Evolutionary conservation across 2,888 invertebrate genomes (phyloP), one percentile per base, ranked within the genome.

Genomic region (Aphidoletes aphidimyza): DNA sequence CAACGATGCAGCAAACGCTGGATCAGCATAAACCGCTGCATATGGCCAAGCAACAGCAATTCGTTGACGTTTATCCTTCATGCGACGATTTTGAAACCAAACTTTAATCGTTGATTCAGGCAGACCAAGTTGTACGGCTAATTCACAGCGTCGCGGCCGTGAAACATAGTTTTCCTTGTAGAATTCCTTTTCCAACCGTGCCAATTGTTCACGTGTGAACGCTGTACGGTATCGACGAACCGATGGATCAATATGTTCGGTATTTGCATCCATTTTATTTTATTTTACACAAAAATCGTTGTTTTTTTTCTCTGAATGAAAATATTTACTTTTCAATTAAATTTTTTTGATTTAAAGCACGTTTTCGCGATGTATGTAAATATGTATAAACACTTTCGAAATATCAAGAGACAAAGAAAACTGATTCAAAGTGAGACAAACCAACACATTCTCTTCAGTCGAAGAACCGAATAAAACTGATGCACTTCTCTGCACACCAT

Each of bases 61-160:
- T n/a, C 97, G 92, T 89, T 99, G 98, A 0, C 99, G 93, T 88
- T 99, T 99, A 91, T 99, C 98, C 89, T 99, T 90, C 90, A 90
- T 90, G 86, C 90, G 89, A 1, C 90, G 89, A 84, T 90, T 90
- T 87, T 90, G 90, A 90, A 99, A 99, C 99, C 99, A 99, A 26
- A 97, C 97, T 95, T 99, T 99, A 87, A 99, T 99, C 1, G 99
- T 99, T 39, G 97, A 96, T 90, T 99, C 99, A 0, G 99, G 98
- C 14, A 99, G 92, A 86, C 96, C 95, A 22, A 99, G 91, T 88
- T 97, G 95, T 0, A 96, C 94, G 0, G 99, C 99, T 54, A 99
- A 91, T 89, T 99, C 99, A 89, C 98, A 98, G 86, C 99, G 91
- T 85, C 97, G 92, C 0, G 99, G 99, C 85, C 99, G 91, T 0